Evolutionary conservation across 2,113 vertebrate species (phyloP), one percentile per base, ranked within the genome.

Genomic region (Passer montanus): DNA sequence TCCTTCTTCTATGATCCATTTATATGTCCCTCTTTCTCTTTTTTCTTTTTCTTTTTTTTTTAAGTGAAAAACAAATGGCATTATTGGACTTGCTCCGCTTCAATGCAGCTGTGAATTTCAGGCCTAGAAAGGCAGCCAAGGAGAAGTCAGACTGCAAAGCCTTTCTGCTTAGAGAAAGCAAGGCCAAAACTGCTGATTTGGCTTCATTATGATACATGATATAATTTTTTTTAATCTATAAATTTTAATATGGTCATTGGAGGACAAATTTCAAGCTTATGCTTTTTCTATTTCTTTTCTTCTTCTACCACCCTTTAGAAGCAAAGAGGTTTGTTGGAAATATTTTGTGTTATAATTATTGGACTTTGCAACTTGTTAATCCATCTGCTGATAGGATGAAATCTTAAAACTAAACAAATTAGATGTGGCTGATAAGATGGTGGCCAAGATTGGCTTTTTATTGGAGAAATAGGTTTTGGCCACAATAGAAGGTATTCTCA

Each of bases 61-160:
- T 47, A 89, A 94, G 78, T 96, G 64, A 84, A 97, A 98, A 98
- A 98, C 93, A 98, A 98, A 97, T 95, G 94, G 74, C 76, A 89
- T 97, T 97, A 96, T 95, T 98, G 92, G 94, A 97, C 31, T 31
- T 85, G 86, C 77, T 97, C 79, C 0, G 68, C 76, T 90, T 97
- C 95, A 92, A 81, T 95, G 93, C 97, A 96, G 96, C 97, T 97
- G 96, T 98, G 98, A 97, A 96, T 97, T 95, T 91, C 95, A 94
- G 93, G 89, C 87, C 82, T 93, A 92, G 90, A 98, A 97, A 94
- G 59, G 69, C 63, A 78, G 95, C 96, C 91, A 97, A 96, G 94
- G 88, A 55, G 53, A 96, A 98, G 94, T 96, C 95, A 97, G 91
- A 91, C 87, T 92, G 73, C 84, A 95, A 89, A 97, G 66, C 72